Conservation (phyloP, 2,113 vertebrate genomes). For the Seriola dumerili region DNA sequence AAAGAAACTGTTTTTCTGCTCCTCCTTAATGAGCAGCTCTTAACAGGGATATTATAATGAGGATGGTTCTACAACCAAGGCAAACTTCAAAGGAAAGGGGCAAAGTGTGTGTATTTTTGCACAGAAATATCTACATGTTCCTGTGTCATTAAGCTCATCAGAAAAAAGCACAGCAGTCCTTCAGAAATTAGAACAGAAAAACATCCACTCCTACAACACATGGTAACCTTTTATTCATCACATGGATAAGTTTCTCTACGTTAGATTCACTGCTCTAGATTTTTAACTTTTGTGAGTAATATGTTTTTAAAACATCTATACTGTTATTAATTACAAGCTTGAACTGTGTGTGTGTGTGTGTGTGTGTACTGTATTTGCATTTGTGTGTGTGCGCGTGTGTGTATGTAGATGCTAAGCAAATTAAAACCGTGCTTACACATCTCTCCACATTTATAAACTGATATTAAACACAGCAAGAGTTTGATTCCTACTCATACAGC, state of each 20-base stretch:
- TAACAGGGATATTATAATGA: constrained; percentile 16
- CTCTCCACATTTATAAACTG: too few relatives aligned
- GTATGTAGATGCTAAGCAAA: too few relatives aligned
- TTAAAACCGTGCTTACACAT: too few relatives aligned
- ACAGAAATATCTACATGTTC: background rate
- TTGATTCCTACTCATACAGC: too few relatives aligned
- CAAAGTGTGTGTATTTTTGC: constrained; percentile 2
- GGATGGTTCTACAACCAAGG: background rate
- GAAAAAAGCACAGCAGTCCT: background rate
- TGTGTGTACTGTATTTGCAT: too few relatives aligned
- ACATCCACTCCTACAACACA: background rate
- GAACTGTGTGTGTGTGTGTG: too few relatives aligned
- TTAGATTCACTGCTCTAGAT: background rate
- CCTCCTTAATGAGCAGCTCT: constrained; percentile 26
- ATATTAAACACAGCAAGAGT: too few relatives aligned
- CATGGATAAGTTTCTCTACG: too few relatives aligned
- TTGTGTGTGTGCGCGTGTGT: background rate
- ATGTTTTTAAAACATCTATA: background rate
- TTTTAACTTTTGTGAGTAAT: background rate
- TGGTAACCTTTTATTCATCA: background rate
- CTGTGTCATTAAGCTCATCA: constrained; percentile 18
- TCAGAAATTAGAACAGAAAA: constrained; percentile 9
- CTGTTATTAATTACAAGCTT: background rate
- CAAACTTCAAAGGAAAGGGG: constrained; percentile 36
- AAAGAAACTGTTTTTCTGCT: background rate